Evolutionary conservation across 2,113 vertebrate genomes (phyloP).

Genomic region (Microtus richardsoni): DNA sequence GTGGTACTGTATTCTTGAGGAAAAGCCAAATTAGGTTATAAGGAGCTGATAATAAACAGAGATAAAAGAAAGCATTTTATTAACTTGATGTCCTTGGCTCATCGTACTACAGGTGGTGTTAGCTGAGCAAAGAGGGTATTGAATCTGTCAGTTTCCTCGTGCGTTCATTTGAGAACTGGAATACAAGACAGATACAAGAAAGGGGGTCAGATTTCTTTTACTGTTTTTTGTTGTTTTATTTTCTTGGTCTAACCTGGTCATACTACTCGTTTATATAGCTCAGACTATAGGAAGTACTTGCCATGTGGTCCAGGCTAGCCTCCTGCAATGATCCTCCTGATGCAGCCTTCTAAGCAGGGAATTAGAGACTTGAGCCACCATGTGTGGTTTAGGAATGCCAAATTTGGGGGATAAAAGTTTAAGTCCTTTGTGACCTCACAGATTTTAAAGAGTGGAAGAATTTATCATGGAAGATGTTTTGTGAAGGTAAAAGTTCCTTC

Average conservation of each 20-base stretch:
- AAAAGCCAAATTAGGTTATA: slow-evolving; percentile 28
- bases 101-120: not conserved
- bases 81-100: slow-evolving; percentile 12
- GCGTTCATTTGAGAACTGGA: slow-evolving; percentile 18
- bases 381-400: not conserved
- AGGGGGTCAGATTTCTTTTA: not conserved
- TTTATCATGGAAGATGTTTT: slow-evolving; percentile 11
- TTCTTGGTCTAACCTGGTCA: not conserved
- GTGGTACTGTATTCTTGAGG: not conserved
- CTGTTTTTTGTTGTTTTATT: not conserved
- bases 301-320: not conserved
- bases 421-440: not conserved
- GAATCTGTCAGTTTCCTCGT: not conserved
- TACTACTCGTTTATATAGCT: no score
- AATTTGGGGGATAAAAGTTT: not conserved
- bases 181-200: not conserved
- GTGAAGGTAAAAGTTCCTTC: not conserved
- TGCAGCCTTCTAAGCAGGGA: not conserved
- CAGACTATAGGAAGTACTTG: not conserved
- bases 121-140: not conserved
- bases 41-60: slow-evolving; percentile 15
- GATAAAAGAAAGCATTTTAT: slow-evolving; percentile 5
- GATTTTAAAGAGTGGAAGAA: not conserved
- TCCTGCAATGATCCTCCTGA: not conserved
- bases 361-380: not conserved